Conservation (phyloP, 2,888 invertebrate genomes). For the Lepidocyrtinus sp. region DNA sequence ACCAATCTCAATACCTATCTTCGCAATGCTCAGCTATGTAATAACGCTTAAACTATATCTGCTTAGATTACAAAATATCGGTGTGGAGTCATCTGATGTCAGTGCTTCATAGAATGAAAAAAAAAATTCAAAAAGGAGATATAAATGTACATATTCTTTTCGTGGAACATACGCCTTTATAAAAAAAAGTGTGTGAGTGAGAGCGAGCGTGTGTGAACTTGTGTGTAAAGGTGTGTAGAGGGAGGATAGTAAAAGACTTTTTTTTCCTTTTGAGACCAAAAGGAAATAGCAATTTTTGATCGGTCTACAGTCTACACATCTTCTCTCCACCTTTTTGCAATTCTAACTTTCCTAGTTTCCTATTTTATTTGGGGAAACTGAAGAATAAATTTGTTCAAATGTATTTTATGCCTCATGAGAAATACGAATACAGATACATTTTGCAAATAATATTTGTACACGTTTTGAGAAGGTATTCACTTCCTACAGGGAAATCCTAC, state of each 20-base stretch:
- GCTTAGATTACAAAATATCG: constrained; percentile 7
- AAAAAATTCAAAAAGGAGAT: too few species aligned
- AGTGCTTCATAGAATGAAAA: neutral
- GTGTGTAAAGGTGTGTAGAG: neutral
- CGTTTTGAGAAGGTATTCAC: neutral
- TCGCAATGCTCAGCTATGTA: too few species aligned
- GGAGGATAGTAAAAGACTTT: neutral
- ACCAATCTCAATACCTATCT: too few species aligned
- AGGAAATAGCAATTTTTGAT: constrained; percentile 14
- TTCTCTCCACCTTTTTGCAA: constrained; percentile 44
- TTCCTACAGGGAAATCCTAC: neutral
- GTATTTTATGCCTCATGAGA: constrained; percentile 1
- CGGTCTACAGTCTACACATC: constrained; percentile 5
- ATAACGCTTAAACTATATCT: constrained; percentile 8
- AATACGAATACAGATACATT: neutral
- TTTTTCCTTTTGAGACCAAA: neutral
- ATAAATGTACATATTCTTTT: too few species aligned
- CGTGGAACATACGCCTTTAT: neutral
- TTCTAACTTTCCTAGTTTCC: constrained; percentile 32
- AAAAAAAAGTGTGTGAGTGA: neutral
- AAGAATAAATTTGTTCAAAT: constrained; percentile 18
- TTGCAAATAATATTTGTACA: constrained; percentile 2
- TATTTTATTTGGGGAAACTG: neutral
- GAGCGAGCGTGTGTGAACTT: neutral
- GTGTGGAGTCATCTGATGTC: constrained; percentile 14